Conservation (phyloP, 2,797 vertebrate species). For the Sebastes steindachneri region DNA sequence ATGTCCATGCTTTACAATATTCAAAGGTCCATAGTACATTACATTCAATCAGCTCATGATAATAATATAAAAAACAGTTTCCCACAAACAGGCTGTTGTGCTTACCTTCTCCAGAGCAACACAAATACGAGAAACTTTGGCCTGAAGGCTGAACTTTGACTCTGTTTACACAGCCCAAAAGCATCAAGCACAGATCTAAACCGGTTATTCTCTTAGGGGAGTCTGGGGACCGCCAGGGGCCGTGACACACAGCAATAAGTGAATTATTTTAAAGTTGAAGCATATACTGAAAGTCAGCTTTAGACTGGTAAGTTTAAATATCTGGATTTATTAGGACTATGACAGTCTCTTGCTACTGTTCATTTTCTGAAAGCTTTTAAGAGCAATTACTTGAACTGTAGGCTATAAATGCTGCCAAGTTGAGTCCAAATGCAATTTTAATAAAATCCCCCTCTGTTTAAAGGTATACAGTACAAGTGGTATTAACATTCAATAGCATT, state of each 20-base stretch:
- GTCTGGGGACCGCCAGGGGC: background rate
- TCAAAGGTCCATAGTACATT: background rate
- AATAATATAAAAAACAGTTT: background rate
- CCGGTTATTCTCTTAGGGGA: background rate
- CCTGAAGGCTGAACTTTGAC: conserved; percentile 73
- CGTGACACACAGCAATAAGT: background rate
- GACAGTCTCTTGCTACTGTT: background rate
- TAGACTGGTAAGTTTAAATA: background rate
- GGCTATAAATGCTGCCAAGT: background rate
- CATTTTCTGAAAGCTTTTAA: background rate
- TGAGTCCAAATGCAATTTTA: background rate
- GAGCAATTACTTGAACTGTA: background rate
- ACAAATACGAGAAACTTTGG: conserved; percentile 63
- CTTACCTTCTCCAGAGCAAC: conserved; percentile 70
- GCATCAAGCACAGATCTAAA: conserved; percentile 46
- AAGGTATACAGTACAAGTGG: background rate
- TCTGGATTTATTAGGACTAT: background rate
- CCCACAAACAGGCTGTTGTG: background rate
- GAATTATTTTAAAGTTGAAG: background rate
- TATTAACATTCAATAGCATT: background rate
- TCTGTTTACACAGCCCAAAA: conserved; percentile 70
- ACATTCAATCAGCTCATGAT: background rate
- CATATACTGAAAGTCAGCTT: background rate
- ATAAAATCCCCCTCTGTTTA: too few relatives aligned
- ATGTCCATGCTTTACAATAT: background rate